phyloP scores from a whole-genome alignment of 2,113 vertebrate genomes.

The Actinemys pallida region DNA sequence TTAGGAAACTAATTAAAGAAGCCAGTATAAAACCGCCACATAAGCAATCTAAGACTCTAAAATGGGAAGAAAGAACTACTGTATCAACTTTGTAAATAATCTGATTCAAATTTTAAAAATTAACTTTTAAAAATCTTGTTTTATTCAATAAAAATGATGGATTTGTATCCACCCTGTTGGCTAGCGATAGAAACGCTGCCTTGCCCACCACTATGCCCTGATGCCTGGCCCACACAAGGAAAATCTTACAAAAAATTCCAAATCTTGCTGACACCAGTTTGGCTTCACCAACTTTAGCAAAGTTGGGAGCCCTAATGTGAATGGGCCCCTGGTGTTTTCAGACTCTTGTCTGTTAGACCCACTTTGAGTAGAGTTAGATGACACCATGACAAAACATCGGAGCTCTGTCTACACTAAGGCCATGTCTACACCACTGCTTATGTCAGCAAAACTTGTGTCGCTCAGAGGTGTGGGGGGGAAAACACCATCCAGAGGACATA shows the following conservation, averaged over 20 bases:
- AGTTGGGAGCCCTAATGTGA: not conserved
- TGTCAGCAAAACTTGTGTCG: no score
- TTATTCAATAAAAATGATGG: not conserved
- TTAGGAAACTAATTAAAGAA: not conserved
- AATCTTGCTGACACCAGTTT: not conserved
- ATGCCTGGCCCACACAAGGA: not conserved
- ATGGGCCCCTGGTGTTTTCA: not conserved
- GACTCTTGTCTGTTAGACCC: not conserved
- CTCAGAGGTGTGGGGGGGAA: no score
- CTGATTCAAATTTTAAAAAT: not conserved
- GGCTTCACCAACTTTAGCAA: not conserved
- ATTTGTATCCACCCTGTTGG: not conserved
- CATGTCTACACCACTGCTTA: no score
- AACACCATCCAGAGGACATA: no score
- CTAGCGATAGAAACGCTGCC: not conserved
- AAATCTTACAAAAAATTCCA: not conserved
- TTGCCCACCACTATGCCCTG: not conserved
- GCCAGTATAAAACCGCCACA: not conserved
- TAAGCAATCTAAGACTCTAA: not conserved
- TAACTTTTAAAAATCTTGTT: not conserved
- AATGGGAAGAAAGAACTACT: not conserved
- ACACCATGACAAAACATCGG: not conserved
- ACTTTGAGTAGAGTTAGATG: not conserved
- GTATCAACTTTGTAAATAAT: not conserved
- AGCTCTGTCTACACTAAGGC: no score